A percentile compares a stretch with the other conserved stretches of the same genome.
phyloP scores from a whole-genome alignment of 1,140 invertebrate species.

The Sweltsa coloradensis region DNA sequence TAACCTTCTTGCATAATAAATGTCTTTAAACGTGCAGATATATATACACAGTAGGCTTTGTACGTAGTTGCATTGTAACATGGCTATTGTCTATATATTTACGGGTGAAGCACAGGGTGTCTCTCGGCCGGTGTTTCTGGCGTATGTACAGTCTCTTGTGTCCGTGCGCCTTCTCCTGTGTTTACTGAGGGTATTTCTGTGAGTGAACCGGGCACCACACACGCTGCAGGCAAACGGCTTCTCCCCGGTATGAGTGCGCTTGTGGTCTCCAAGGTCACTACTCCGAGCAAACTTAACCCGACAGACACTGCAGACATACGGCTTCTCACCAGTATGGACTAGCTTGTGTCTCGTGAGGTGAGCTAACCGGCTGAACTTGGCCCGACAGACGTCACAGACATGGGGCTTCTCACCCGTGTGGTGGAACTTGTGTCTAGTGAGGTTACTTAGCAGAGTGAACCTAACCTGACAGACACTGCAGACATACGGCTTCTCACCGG shows the following conservation, averaged over 20 bases:
- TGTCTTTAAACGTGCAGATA: too few relatives aligned
- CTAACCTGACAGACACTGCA: slow-evolving; percentile 35
- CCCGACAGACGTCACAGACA: slow-evolving; percentile 21
- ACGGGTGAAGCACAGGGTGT: too few relatives aligned
- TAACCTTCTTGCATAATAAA: too few relatives aligned
- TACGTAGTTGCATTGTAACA: too few relatives aligned
- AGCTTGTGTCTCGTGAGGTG: slow-evolving; percentile 27
- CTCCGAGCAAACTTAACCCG: slow-evolving; percentile 31
- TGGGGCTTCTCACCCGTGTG: slow-evolving; percentile 52
- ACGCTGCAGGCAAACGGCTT: slow-evolving; percentile 35
- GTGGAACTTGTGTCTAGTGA: slow-evolving; percentile 50
- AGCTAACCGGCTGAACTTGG: slow-evolving; percentile 18
- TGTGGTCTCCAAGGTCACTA: slow-evolving; percentile 39
- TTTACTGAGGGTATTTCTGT: slow-evolving; percentile 32
- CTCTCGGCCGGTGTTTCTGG: too few relatives aligned
- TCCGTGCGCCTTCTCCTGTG: slow-evolving; percentile 57
- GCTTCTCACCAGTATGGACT: slow-evolving; percentile 35
- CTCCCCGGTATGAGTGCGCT: slow-evolving; percentile 53
- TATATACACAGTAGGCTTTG: too few relatives aligned
- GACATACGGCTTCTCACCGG: slow-evolving; percentile 32
- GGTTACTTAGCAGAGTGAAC: slow-evolving; percentile 28
- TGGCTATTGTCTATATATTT: too few relatives aligned
- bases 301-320: slow-evolving; percentile 35
- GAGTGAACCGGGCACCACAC: slow-evolving; percentile 23
- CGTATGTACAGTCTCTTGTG: too few relatives aligned